A percentile compares a stretch with the other conserved stretches of the same genome.
phyloP scores from a whole-genome alignment of 2,888 invertebrate species.

The Cheilosia vernalis region DNA sequence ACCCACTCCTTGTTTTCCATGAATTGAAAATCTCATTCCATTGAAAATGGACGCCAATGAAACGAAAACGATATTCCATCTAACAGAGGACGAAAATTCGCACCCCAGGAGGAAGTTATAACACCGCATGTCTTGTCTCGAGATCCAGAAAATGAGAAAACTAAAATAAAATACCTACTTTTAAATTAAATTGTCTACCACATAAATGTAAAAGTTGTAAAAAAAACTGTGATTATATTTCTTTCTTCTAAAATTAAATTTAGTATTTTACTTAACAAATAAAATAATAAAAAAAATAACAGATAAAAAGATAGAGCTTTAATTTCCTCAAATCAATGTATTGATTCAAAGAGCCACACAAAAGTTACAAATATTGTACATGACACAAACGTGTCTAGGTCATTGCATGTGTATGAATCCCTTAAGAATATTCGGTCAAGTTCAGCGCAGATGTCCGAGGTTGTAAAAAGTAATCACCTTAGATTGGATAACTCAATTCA shows the following conservation, averaged over 20 bases:
- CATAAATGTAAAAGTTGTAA: constrained; percentile 32
- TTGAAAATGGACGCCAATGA: background rate
- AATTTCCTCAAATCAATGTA: constrained; percentile 38
- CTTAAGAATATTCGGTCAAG: constrained; percentile 56
- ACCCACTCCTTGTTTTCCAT: background rate
- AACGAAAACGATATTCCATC: too few relatives aligned
- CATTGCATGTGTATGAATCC: constrained; percentile 43
- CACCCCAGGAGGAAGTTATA: too few relatives aligned
- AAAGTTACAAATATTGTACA: background rate
- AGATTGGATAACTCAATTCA: constrained; percentile 65
- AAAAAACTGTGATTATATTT: constrained; percentile 69
- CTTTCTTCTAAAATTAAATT: constrained; percentile 36
- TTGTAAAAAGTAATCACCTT: constrained; percentile 66
- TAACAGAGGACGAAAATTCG: too few relatives aligned
- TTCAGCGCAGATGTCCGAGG: constrained; percentile 58
- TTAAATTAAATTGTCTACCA: background rate
- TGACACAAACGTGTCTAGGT: constrained; percentile 36
- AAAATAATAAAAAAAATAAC: constrained; percentile 33
- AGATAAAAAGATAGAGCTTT: background rate
- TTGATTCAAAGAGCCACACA: constrained; percentile 39
- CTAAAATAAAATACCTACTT: too few relatives aligned
- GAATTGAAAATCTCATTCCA: background rate
- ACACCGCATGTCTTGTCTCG: too few relatives aligned
- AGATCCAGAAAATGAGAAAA: too few relatives aligned
- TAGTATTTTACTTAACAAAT: constrained; percentile 51